Base-by-base conservation (phyloP, 2,888 invertebrate genomes). In the Leucania comma region DNA sequence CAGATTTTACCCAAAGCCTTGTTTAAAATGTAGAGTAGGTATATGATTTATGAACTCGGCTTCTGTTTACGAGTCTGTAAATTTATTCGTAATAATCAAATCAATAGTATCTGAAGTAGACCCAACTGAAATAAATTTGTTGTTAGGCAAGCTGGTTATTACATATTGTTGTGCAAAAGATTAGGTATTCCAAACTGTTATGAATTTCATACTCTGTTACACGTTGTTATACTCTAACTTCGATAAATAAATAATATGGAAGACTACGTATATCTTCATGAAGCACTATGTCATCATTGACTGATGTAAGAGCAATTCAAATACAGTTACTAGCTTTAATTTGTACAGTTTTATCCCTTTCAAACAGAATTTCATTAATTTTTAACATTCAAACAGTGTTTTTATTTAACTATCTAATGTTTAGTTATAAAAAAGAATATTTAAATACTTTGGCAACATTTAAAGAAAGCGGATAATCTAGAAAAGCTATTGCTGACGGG, bases 121-220 rank as follows among this genome's bases (percentile, higher is more conserved):
- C 17, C 14, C 10, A 26, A 67, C 61, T 42, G 58, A 71, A 81
- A 71, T 60, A 61, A 58, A 32, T 24, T 32, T 50, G 78, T 77
- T 71, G 64, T 46, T 61, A 68, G 26, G 57, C 61, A 42, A 68
- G 10, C 26, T 65, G 68, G 26, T 56, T 77, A 59, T 80, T 75
- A 48, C 46, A 51, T 20, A 63, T 38, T 68, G 26, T 61, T 75
- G 35, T 53, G 48, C n/a, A 76, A 76, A 80, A 75, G 20, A 12
- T 35, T n/a, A 29, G 4, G 5, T 20, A 32, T 35, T n/a, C 9
- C 32, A 65, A 65, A 65, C 38, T 42, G 14, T 35, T 46, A 29
- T 53, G 3, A 17, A 24, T 26, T 10, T 20, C 22, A 26, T 56
- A 35, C 5, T 57, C n/a, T 50, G 29, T 24, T 26, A 46, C 29